phyloP scores from a whole-genome alignment of 2,888 invertebrate species.

The Elysia crispata region DNA sequence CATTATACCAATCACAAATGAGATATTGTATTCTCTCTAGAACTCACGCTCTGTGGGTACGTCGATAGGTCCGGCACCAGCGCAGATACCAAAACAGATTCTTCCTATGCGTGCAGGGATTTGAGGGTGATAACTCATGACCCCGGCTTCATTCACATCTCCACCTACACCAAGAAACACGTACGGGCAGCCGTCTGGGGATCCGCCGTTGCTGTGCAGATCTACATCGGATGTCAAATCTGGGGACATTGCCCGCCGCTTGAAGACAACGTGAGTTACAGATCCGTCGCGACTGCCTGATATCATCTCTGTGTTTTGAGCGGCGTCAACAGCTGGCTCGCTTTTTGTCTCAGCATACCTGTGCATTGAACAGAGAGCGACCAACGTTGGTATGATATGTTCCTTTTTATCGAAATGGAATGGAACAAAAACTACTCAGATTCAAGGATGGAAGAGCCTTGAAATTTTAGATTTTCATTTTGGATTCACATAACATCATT shows the following conservation, averaged over 20 bases:
- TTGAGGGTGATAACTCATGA: background rate
- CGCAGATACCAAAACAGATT: constrained; percentile 28
- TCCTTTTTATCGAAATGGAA: too few relatives aligned
- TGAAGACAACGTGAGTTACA: constrained; percentile 32
- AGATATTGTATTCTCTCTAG: too few relatives aligned
- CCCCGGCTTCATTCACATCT: background rate
- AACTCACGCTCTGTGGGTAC: background rate
- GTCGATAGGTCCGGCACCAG: background rate
- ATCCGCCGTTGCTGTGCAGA: background rate
- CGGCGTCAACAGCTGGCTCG: constrained; percentile 50
- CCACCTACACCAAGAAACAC: constrained; percentile 18
- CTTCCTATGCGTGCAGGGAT: background rate
- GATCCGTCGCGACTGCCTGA: constrained; percentile 50
- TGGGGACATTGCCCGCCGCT: background rate
- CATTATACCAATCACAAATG: too few relatives aligned
- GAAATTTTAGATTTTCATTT: too few relatives aligned
- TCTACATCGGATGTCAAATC: background rate
- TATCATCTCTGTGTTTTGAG: constrained; percentile 51
- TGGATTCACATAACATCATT: too few relatives aligned
- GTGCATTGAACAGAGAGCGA: too few relatives aligned
- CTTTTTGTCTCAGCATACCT: constrained; percentile 35
- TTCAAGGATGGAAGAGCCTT: too few relatives aligned
- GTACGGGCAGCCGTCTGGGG: background rate
- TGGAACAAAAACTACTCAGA: too few relatives aligned
- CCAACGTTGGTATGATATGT: too few relatives aligned